Percentiles rank a stretch among this genome's conserved stretches.
These are phyloP conservation scores for Mormyrops boulengeri DNA, from an alignment of 2,797 vertebrate species.

Conservation along the genomic window DNA sequence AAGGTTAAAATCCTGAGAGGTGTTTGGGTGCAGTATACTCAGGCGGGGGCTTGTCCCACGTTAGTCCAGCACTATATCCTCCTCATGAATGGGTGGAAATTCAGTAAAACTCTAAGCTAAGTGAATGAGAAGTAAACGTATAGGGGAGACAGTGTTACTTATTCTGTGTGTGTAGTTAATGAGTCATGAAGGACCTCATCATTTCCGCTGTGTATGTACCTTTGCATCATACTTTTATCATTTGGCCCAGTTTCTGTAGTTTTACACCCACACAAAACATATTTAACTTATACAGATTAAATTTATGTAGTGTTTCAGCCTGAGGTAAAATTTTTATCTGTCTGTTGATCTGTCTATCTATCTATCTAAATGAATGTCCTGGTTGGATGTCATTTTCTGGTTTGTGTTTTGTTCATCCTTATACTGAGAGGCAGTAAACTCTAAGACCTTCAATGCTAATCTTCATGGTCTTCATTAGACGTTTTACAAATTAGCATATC, in stretches of 20 bases:
- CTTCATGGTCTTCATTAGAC: not conserved
- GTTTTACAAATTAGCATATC: not conserved
- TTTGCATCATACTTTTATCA: not conserved
- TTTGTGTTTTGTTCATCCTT: not conserved
- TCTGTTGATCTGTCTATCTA: not conserved
- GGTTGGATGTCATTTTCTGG: not conserved
- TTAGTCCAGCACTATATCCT: not conserved
- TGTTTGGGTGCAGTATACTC: not conserved
- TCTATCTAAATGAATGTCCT: not conserved
- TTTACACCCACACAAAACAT: not conserved
- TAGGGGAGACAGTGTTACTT: not conserved
- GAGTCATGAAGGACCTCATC: not conserved
- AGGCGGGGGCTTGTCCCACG: not conserved
- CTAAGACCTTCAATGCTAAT: not conserved
- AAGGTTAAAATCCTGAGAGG: not conserved
- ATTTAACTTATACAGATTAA: not conserved
- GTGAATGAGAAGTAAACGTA: not conserved
- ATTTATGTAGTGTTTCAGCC: not conserved
- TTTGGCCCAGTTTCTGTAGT: not conserved
- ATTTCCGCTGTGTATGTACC: not conserved
- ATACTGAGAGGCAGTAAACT: not conserved
- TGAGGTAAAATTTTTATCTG: not conserved
- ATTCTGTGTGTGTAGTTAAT: not conserved
- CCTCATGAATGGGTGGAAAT: not conserved
- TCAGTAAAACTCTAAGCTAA: not conserved